A percentile compares a stretch with the other conserved stretches of the same genome.
Conservation (phyloP, 2,797 vertebrate genomes). For the Centroberyx gerrardi region DNA sequence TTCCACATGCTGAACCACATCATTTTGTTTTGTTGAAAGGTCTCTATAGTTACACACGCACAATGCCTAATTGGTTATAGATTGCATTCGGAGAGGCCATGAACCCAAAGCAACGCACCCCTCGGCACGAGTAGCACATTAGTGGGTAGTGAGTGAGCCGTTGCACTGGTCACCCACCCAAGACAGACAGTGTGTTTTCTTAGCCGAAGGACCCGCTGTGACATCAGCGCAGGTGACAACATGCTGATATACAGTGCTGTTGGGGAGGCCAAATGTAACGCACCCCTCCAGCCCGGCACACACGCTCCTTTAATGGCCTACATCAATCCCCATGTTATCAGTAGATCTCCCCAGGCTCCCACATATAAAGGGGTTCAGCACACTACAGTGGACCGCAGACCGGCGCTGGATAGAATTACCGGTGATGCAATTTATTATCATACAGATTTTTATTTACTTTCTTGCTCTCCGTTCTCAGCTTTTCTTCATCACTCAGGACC, state of each 20-base stretch:
- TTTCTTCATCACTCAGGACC: constrained; percentile 72
- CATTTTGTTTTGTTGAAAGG: constrained; percentile 55
- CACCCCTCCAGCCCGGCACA: constrained; percentile 44
- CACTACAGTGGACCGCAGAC: constrained; percentile 42
- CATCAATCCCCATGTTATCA: constrained; percentile 82
- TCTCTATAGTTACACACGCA: constrained; percentile 56
- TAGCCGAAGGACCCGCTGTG: constrained; percentile 77
- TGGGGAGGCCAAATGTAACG: constrained; percentile 67
- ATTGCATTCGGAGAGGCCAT: constrained; percentile 50
- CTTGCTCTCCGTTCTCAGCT: constrained; percentile 72
- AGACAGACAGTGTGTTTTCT: constrained; percentile 72
- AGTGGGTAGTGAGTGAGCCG: constrained; percentile 64
- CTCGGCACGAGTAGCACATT: constrained; percentile 69
- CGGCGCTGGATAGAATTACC: constrained; percentile 71
- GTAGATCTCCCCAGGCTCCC: constrained; percentile 58
- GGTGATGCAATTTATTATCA: constrained; percentile 81
- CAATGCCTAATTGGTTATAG: constrained; percentile 50
- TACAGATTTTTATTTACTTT: constrained; percentile 77
- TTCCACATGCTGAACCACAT: constrained; percentile 37
- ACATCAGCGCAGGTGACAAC: constrained; percentile 83
- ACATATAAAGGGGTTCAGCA: constrained; percentile 39
- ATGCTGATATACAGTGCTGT: constrained; percentile 77
- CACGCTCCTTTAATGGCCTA: constrained; percentile 71
- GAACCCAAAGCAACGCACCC: constrained; percentile 50
- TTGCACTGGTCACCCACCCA: constrained; percentile 50